These are phyloP conservation scores for Pyxicephalus adspersus DNA, from an alignment of 2,113 vertebrate species.

Conservation along the genomic window DNA sequence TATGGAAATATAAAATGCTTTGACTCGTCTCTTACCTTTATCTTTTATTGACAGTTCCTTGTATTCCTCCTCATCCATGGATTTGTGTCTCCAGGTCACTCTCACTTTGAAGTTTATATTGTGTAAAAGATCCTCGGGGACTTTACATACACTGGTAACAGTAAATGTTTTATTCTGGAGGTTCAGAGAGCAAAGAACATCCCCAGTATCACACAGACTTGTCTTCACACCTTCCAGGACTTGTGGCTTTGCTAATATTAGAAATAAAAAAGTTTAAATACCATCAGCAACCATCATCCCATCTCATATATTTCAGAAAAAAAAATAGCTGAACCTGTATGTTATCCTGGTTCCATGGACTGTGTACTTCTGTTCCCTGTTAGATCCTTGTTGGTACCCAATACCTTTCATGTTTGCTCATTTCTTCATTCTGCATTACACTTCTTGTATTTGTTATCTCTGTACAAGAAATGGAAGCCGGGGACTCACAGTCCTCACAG, in stretches of 20 bases:
- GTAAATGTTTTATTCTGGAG: neutral
- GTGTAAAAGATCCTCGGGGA: constrained; percentile 9
- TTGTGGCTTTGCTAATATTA: constrained; percentile 3
- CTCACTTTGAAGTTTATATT: neutral
- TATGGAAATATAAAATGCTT: neutral
- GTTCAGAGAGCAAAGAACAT: constrained; percentile 2
- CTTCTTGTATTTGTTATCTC: too few species aligned
- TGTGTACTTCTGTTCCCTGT: too few species aligned
- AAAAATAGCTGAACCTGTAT: too few species aligned
- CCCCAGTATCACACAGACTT: neutral
- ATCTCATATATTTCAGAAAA: too few species aligned
- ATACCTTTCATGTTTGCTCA: too few species aligned
- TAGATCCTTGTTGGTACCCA: too few species aligned
- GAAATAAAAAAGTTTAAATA: too few species aligned
- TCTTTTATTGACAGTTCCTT: neutral
- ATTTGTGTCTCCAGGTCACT: constrained; percentile 17
- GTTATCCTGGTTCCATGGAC: too few species aligned
- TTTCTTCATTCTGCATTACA: too few species aligned
- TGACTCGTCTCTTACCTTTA: neutral
- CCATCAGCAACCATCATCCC: too few species aligned
- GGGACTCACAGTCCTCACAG: neutral
- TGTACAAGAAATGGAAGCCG: too few species aligned
- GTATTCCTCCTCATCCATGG: neutral
- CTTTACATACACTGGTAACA: constrained; percentile 9
- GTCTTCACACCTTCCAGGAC: neutral